These are phyloP conservation scores for Blastobasis adustella DNA, from an alignment of 2,888 invertebrate genomes.

Conservation along the genomic window DNA sequence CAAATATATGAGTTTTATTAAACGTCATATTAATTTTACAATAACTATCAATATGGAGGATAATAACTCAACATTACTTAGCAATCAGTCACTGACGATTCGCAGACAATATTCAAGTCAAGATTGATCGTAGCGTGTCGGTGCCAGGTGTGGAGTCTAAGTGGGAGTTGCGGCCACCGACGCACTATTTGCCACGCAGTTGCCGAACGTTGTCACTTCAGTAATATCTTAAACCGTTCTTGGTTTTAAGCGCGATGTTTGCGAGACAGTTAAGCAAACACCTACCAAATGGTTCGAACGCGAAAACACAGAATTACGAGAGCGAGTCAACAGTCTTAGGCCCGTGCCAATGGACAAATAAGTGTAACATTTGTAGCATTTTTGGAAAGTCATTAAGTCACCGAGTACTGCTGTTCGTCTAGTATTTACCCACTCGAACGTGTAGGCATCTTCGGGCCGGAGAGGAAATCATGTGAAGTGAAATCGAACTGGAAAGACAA, in stretches of 20 bases:
- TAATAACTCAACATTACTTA: no score
- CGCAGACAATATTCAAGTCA: no score
- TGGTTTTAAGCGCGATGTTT: slow-evolving; percentile 48
- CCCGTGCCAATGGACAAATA: slow-evolving; percentile 20
- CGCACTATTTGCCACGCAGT: slow-evolving; percentile 28
- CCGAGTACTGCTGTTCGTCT: slow-evolving; percentile 6
- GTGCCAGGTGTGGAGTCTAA: slow-evolving; percentile 6
- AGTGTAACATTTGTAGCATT: slow-evolving; percentile 6
- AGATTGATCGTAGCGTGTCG: no score
- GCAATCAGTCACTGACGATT: no score
- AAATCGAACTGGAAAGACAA: slow-evolving; percentile 56
- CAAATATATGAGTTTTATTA: no score
- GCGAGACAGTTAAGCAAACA: slow-evolving; percentile 50
- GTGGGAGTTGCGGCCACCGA: slow-evolving; percentile 21
- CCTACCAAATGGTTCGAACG: slow-evolving; percentile 34
- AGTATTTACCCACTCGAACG: background rate
- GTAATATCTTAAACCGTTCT: slow-evolving; percentile 53
- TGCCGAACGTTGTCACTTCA: slow-evolving; percentile 45
- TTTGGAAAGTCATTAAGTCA: slow-evolving; percentile 15
- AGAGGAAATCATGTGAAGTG: slow-evolving; percentile 61
- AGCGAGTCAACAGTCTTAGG: slow-evolving; percentile 25
- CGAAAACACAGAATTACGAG: slow-evolving; percentile 43
- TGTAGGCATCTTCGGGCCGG: slow-evolving; percentile 19
- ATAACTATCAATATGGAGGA: no score
- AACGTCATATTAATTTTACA: no score